Conservation (phyloP, 2,888 invertebrate species). For the Scaptomyza polygonia region DNA sequence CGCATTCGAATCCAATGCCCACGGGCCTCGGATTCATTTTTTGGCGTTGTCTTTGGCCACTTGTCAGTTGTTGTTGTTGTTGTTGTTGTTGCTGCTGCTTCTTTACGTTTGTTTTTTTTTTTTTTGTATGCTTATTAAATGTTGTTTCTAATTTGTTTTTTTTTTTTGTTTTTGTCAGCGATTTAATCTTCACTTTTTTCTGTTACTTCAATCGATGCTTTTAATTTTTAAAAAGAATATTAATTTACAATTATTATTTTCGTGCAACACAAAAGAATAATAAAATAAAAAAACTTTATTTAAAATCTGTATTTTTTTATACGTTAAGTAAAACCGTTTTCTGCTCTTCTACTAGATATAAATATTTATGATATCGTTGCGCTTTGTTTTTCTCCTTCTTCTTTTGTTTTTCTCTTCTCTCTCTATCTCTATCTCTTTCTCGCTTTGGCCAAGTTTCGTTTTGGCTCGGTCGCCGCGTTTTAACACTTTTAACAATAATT, state of each 20-base stretch:
- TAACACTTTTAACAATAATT: constrained; percentile 77
- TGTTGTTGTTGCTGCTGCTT: too few relatives aligned
- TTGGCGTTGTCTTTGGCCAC: constrained; percentile 56
- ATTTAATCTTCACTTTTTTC: constrained; percentile 6
- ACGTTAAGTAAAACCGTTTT: too few relatives aligned
- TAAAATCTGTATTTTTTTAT: too few relatives aligned
- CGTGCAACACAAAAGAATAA: too few relatives aligned
- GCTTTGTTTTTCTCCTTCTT: too few relatives aligned
- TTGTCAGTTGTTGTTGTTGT: constrained; percentile 40
- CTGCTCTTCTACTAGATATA: too few relatives aligned
- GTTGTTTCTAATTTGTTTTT: constrained; percentile 3
- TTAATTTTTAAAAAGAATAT: constrained; percentile 13
- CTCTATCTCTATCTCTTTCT: background rate
- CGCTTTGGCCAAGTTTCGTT: background rate
- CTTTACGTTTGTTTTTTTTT: constrained; percentile 7
- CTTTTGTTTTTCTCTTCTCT: background rate
- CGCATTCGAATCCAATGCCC: constrained; percentile 82
- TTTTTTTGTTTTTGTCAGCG: background rate
- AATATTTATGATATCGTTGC: constrained; percentile 28
- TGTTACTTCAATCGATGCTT: constrained; percentile 3
- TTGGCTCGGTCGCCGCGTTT: constrained; percentile 44
- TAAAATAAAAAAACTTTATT: too few relatives aligned
- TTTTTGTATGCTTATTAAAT: background rate
- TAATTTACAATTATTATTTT: constrained; percentile 7
- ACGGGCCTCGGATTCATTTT: constrained; percentile 83